Conservation (phyloP, 2,113 vertebrate species). For the Dicentrarchus labrax region DNA sequence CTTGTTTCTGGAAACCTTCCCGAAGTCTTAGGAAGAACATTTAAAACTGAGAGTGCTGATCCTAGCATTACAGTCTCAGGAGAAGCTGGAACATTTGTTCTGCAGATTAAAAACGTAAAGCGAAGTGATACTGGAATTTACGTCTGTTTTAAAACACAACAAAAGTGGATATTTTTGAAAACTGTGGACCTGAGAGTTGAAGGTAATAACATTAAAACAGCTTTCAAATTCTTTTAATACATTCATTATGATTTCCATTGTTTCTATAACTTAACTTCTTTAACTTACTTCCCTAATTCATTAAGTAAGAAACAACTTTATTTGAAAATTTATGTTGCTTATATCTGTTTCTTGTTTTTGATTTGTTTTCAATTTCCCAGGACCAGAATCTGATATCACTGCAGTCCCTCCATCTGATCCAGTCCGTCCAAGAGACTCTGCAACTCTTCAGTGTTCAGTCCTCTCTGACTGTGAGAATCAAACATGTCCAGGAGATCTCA, state of each 20-base stretch:
- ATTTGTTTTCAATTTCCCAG: background rate
- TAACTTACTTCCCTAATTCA: too few relatives aligned
- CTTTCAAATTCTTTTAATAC: background rate
- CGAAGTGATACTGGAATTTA: slow-evolving; percentile 61
- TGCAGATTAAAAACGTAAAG: slow-evolving; percentile 20
- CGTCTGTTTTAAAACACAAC: slow-evolving; percentile 24
- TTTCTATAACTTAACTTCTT: too few relatives aligned
- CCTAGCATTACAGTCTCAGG: background rate
- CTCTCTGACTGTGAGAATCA: slow-evolving; percentile 11
- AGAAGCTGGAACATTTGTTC: background rate
- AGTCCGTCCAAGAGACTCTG: slow-evolving; percentile 31
- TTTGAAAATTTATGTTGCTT: too few relatives aligned
- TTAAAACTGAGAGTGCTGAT: fast-evolving
- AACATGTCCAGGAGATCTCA: slow-evolving; percentile 30
- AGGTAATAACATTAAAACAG: slow-evolving; percentile 48
- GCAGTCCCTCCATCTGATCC: background rate
- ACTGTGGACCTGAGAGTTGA: slow-evolving; percentile 35
- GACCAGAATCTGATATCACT: background rate
- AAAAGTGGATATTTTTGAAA: background rate
- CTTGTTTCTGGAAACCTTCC: slow-evolving; percentile 30
- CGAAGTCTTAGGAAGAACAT: slow-evolving; percentile 20
- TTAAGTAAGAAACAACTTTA: background rate
- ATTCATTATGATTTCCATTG: background rate
- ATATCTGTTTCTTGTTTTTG: background rate
- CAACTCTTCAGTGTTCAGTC: slow-evolving; percentile 36